Conservation (phyloP, 2,797 vertebrate genomes). For the Pterois miles region DNA sequence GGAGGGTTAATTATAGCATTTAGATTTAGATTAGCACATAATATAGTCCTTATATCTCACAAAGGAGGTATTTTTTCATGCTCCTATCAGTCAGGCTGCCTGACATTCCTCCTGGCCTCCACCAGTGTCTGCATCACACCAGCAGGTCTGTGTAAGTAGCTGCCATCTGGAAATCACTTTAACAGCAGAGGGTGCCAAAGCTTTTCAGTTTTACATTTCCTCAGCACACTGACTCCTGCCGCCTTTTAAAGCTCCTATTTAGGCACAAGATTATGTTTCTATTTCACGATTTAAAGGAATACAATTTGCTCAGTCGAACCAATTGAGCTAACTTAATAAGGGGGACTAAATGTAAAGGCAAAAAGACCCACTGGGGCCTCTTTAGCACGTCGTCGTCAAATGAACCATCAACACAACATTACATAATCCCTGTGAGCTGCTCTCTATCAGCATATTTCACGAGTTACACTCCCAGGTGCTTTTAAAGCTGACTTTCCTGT, state of each 20-base stretch:
- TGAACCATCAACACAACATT: slow-evolving; percentile 43
- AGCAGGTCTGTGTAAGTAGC: slow-evolving; percentile 66
- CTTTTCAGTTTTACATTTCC: slow-evolving; percentile 80
- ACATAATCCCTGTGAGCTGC: slow-evolving; percentile 48
- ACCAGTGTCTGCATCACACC: slow-evolving; percentile 52
- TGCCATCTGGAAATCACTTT: slow-evolving; percentile 74
- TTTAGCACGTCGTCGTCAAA: slow-evolving; percentile 24
- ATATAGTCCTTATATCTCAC: slow-evolving; percentile 23
- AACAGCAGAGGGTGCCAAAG: slow-evolving; percentile 92
- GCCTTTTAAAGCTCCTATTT: slow-evolving; percentile 51
- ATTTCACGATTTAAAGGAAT: slow-evolving; percentile 39
- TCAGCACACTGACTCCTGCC: slow-evolving; percentile 46
- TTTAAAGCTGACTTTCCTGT: slow-evolving; percentile 25
- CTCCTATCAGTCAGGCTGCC: slow-evolving; percentile 28
- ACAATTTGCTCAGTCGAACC: slow-evolving; percentile 30
- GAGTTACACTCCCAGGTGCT: slow-evolving; percentile 39
- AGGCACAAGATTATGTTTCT: slow-evolving; percentile 45
- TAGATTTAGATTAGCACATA: too few species aligned
- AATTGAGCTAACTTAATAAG: slow-evolving; percentile 12
- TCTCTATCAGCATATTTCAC: slow-evolving; percentile 34
- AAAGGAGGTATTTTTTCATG: slow-evolving; percentile 24
- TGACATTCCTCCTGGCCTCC: slow-evolving; percentile 47
- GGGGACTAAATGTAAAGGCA: slow-evolving; percentile 22
- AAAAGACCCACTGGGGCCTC: slow-evolving; percentile 7
- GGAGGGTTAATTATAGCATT: slow-evolving; percentile 19